phyloP scores from a whole-genome alignment of 1,140 invertebrate species.

The Drosophila ironensis region DNA sequence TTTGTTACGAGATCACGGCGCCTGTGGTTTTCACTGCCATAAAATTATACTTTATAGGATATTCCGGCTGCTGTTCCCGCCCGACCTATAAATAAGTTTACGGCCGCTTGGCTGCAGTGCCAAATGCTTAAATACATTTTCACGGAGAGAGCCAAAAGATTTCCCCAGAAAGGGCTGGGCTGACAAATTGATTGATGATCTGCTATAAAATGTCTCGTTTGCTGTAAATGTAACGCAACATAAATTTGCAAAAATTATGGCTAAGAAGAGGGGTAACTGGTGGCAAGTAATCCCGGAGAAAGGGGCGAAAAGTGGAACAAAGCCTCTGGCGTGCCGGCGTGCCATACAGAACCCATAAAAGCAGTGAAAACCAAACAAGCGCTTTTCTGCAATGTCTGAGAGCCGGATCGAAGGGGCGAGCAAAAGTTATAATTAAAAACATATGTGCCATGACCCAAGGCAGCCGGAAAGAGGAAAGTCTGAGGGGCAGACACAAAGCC shows the following conservation, averaged over 20 bases:
- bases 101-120: conserved; percentile 17
- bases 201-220: conserved; percentile 81
- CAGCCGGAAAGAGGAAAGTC: background rate
- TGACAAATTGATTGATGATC: conserved; percentile 80
- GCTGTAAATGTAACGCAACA: conserved; percentile 77
- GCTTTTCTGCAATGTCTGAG: conserved; percentile 33
- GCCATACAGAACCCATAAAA: conserved; percentile 12
- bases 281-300: background rate
- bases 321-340: conserved; percentile 8
- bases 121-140: conserved; percentile 70
- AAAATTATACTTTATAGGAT: conserved; percentile 69
- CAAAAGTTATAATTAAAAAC: conserved; percentile 75
- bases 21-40: conserved; percentile 63
- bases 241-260: conserved; percentile 76
- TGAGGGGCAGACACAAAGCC: conserved; percentile 27
- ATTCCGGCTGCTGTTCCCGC: conserved; percentile 30
- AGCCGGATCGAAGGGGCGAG: conserved; percentile 5
- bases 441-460: conserved; percentile 62
- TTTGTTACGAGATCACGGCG: too few species aligned
- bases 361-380: conserved; percentile 15
- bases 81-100: conserved; percentile 66
- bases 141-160: too few species aligned
- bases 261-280: conserved; percentile 10
- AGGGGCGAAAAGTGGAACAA: conserved; percentile 55
- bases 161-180: too few species aligned